Evolutionary conservation across 2,888 invertebrate genomes (phyloP).

Genomic region (Macaria notata): DNA sequence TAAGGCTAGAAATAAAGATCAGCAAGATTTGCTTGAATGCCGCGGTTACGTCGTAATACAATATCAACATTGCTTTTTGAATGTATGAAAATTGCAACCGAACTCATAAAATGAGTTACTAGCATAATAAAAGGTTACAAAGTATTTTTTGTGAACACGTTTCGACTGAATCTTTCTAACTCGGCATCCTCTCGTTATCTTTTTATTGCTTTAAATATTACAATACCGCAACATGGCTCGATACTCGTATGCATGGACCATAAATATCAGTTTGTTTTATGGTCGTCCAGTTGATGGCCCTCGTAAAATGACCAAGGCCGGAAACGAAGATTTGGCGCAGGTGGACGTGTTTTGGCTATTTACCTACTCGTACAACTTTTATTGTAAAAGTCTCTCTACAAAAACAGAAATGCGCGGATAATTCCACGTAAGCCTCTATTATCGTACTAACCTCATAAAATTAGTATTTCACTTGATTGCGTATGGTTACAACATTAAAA

Average conservation of each 20-base stretch:
- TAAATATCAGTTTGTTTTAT: conserved; percentile 22
- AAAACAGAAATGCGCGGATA: no score
- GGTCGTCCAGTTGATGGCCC: conserved; percentile 11
- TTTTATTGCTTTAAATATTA: conserved; percentile 15
- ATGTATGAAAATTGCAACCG: background rate
- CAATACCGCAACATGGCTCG: conserved; percentile 7
- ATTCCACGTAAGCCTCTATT: no score
- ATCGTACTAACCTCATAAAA: no score
- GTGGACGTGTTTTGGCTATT: background rate
- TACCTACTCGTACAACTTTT: background rate
- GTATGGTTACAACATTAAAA: no score
- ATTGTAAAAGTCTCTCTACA: no score
- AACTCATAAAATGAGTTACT: background rate
- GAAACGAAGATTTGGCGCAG: conserved; percentile 11
- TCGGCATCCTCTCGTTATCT: background rate
- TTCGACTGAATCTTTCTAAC: background rate
- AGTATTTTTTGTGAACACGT: background rate
- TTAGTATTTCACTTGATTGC: no score
- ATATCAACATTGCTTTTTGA: conserved; percentile 8
- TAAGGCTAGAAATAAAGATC: conserved; percentile 17
- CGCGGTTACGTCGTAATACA: conserved; percentile 10
- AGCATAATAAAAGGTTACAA: background rate
- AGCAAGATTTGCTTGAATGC: conserved; percentile 15
- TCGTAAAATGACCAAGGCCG: conserved; percentile 14
- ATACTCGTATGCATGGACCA: conserved; percentile 4